phyloP scores from a whole-genome alignment of 2,888 invertebrate species.

The Agriopis leucophaearia region DNA sequence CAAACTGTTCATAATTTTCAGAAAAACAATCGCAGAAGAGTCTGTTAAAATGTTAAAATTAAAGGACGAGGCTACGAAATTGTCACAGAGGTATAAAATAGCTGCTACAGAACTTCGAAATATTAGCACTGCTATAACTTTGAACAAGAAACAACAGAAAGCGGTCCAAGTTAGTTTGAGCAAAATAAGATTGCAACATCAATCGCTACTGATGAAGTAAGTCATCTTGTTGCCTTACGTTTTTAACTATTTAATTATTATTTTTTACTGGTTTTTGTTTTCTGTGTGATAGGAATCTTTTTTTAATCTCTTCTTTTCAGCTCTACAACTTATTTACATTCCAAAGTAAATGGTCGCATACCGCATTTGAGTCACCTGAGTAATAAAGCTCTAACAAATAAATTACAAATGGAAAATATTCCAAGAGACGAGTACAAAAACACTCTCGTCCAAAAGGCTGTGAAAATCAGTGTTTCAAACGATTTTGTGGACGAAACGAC shows the following conservation, averaged over 20 bases:
- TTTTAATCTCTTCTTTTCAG: conserved; percentile 62
- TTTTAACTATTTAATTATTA: not conserved
- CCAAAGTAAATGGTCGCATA: conserved; percentile 60
- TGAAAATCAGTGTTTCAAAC: conserved; percentile 67
- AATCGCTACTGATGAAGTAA: conserved; percentile 78
- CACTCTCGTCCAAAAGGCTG: conserved; percentile 55
- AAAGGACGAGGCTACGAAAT: conserved; percentile 74
- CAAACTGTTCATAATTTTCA: conserved; percentile 50
- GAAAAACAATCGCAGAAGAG: conserved; percentile 80
- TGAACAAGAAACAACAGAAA: conserved; percentile 77
- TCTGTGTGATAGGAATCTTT: conserved; percentile 39
- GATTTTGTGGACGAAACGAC: conserved; percentile 57
- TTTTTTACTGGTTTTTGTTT: conserved; percentile 5
- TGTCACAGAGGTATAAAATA: conserved; percentile 78
- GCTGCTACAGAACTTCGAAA: conserved; percentile 76
- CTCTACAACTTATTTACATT: conserved; percentile 67
- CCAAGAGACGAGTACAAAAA: conserved; percentile 65
- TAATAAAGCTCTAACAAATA: conserved; percentile 53
- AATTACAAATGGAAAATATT: conserved; percentile 77
- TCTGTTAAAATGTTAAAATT: conserved; percentile 76
- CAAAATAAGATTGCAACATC: conserved; percentile 76
- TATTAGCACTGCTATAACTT: conserved; percentile 73
- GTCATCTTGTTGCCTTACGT: not conserved
- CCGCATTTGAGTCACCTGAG: conserved; percentile 49
- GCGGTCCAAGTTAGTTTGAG: conserved; percentile 69